These are phyloP conservation scores for fruit fly (Drosophila melanogaster) DNA, from an alignment of 1,140 invertebrate species.

Conservation along the genomic window Release_6_plus_ISO1_MT NC_004354.4:20459501-20460000, in stretches of 20 bases:
- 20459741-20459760: conserved; percentile 37
- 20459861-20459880: conserved; percentile 61
- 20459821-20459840: conserved; percentile 69
- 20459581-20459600: no score
- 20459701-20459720: no score
- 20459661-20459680: conserved; percentile 1
- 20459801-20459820: conserved; percentile 75
- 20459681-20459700: not conserved
- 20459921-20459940: not conserved
- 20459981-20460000: conserved; percentile 61
- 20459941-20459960: not conserved
- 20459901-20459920: conserved; percentile 9
- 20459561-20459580: not conserved
- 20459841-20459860: not conserved
- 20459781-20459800: conserved; percentile 74
- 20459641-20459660: conserved; percentile 2
- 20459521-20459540: conserved; percentile 18
- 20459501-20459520: conserved; percentile 17
- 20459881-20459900: conserved; percentile 67
- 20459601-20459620: conserved; percentile 5
- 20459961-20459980: conserved; percentile 6
- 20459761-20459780: conserved; percentile 80
- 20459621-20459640: conserved; percentile 3
- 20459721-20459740: no score
- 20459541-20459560: conserved; percentile 1